These are phyloP conservation scores for Upupa epops DNA, from an alignment of 2,113 vertebrate species.

Conservation along the genomic window DNA sequence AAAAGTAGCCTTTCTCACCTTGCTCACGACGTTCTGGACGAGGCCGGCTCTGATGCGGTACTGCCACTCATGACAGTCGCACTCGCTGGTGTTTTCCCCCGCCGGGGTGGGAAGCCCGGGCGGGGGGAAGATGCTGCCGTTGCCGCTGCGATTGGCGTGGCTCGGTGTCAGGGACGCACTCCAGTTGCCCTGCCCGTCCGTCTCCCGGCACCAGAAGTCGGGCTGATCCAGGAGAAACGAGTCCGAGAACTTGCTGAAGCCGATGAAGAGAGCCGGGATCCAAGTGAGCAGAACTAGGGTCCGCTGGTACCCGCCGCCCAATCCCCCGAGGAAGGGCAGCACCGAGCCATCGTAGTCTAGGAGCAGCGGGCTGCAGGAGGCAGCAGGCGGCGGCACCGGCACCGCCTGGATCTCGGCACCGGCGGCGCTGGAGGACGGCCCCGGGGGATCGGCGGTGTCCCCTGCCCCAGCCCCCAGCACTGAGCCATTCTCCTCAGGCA, in stretches of 20 bases:
- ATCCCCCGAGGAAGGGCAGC: slow-evolving; percentile 90
- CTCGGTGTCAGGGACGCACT: slow-evolving; percentile 57
- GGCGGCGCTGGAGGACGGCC: slow-evolving; percentile 43
- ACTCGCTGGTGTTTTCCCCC: slow-evolving; percentile 70
- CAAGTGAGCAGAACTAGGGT: slow-evolving; percentile 95
- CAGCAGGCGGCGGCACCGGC: slow-evolving; percentile 1
- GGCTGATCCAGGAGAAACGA: slow-evolving; percentile 92
- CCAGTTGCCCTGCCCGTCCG: slow-evolving; percentile 74
- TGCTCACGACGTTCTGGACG: slow-evolving; percentile 93
- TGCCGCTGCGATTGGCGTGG: slow-evolving; percentile 11
- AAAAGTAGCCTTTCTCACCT: slow-evolving; percentile 78
- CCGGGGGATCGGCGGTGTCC: neutral
- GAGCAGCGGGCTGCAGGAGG: slow-evolving; percentile 79
- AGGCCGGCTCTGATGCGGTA: slow-evolving; percentile 91
- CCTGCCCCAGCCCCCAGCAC: slow-evolving; percentile 63
- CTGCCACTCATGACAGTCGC: slow-evolving; percentile 85
- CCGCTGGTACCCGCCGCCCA: slow-evolving; percentile 85
- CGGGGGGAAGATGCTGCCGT: slow-evolving; percentile 38
- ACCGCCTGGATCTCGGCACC: slow-evolving; percentile 72
- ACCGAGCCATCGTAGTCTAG: slow-evolving; percentile 91
- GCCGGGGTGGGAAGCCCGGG: slow-evolving; percentile 41
- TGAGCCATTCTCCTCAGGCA: slow-evolving; percentile 75
- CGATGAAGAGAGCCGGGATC: slow-evolving; percentile 93
- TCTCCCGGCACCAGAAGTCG: slow-evolving; percentile 81
- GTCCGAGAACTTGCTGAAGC: slow-evolving; percentile 96